phyloP scores from a whole-genome alignment of 2,888 invertebrate genomes.

The Cantharis rufa region DNA sequence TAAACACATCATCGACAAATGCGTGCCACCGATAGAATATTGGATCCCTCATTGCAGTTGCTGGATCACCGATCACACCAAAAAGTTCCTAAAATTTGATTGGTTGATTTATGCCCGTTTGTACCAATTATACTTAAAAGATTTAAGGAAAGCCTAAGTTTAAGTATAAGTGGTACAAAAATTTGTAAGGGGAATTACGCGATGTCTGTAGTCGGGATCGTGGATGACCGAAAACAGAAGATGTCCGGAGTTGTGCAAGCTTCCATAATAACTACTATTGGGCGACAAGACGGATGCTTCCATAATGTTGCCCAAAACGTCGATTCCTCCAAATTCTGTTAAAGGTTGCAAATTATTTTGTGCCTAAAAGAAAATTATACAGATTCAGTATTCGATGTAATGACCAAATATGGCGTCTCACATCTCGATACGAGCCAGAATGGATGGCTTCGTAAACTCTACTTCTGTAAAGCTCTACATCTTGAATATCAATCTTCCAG shows the following conservation, averaged over 20 bases:
- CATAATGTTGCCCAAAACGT: slow-evolving; percentile 76
- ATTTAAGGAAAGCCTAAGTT: too few species aligned
- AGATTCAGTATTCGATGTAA: background rate
- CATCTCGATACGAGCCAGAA: slow-evolving; percentile 62
- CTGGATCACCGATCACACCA: slow-evolving; percentile 78
- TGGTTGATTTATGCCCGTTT: too few species aligned
- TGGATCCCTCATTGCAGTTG: slow-evolving; percentile 84
- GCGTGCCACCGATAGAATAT: slow-evolving; percentile 83
- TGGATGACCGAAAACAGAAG: slow-evolving; percentile 74
- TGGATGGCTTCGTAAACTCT: slow-evolving; percentile 72
- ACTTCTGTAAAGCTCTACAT: slow-evolving; percentile 73
- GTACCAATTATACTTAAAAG: too few species aligned
- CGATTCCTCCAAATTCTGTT: slow-evolving; percentile 71
- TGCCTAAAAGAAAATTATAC: slow-evolving; percentile 55
- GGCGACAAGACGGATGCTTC: slow-evolving; percentile 70
- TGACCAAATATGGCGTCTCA: slow-evolving; percentile 47
- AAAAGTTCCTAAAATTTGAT: slow-evolving; percentile 61
- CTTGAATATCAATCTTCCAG: slow-evolving; percentile 66
- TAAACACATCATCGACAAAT: slow-evolving; percentile 75
- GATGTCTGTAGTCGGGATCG: slow-evolving; percentile 74
- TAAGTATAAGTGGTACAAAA: too few species aligned
- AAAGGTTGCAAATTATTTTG: slow-evolving; percentile 61
- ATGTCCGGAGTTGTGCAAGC: slow-evolving; percentile 80
- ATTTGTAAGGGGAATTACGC: slow-evolving; percentile 41
- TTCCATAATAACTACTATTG: slow-evolving; percentile 72